Evolutionary conservation across 2,888 invertebrate species (phyloP), one percentile per base, ranked within the genome.

Genomic region (Copidosoma aretas): DNA sequence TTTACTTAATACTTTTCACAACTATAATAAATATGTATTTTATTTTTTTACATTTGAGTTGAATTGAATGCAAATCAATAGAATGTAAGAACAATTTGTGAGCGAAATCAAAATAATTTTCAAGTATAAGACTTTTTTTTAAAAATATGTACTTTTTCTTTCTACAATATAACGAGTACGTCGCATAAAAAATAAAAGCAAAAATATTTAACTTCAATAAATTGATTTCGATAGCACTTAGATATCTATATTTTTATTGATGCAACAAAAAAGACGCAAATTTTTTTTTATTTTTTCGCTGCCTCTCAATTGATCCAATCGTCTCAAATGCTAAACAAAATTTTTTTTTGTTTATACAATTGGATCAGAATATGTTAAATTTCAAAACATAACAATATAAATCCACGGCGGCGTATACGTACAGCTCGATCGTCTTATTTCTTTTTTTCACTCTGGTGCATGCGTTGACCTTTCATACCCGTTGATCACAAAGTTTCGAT

Each of bases 401-500:
- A 68, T 63, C 56, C 63, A 68, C 65, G 57, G 63, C 32, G 32
- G n/a, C 46, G 59, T 68, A 57, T 65, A 66, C 59, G 46, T 51
- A 57, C 61, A 68, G 60, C 22, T 54, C 53, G 46, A 53, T 60
- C 64, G 65, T 66, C 32, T 32, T 8, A 32, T 8, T n/a, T 8
- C 32, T 32, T 8, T 32, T 8, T 32, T 32, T 41, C 52, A 41
- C 39, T 68, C 62, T 70, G 67, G 25, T 54, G 53, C 67, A 68
- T 68, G 59, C 57, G 39, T 64, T 51, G 66, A 60, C 64, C 64
- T 67, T 71, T 71, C 69, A 69, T 64, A 64, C 64, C 64, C 61
- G 46, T 57, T 67, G 67, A 71, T 71, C 69, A 71, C 71, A 69
- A 69, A 71, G 69, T 61, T 67, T 58, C 15, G 49, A 67, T 53